phyloP scores from a whole-genome alignment of 92 coral and sea anemone genomes.

The Siderastrea radians region DNA sequence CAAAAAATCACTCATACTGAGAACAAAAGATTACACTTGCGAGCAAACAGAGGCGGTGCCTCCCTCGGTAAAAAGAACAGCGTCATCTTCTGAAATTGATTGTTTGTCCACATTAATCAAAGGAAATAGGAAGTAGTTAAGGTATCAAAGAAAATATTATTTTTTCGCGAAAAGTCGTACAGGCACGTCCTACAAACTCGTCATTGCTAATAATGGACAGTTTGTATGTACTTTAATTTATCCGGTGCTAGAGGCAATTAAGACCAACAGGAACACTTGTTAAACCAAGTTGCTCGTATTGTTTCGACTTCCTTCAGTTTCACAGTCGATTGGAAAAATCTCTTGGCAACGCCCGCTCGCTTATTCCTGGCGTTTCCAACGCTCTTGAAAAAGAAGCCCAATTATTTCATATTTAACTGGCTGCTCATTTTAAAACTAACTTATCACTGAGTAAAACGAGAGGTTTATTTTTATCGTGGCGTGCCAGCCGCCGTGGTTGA shows the following conservation, averaged over 20 bases:
- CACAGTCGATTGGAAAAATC: neutral
- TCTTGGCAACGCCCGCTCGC: neutral
- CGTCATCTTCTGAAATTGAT: conserved; percentile 7
- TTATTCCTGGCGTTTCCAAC: neutral
- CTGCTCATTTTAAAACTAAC: conserved; percentile 9
- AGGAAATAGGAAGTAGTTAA: conserved; percentile 36
- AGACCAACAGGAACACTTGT: neutral
- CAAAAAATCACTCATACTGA: conserved; percentile 3
- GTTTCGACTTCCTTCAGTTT: neutral
- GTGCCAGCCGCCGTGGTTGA: conserved; percentile 9
- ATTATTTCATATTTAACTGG: neutral
- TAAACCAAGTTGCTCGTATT: neutral
- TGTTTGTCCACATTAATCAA: neutral
- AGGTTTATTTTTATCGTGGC: conserved; percentile 11
- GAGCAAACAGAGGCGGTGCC: conserved; percentile 4
- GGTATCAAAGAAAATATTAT: neutral
- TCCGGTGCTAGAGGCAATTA: neutral
- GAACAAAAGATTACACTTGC: conserved; percentile 31
- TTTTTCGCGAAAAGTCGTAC: neutral
- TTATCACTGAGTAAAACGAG: conserved; percentile 10
- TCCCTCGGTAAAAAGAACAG: conserved; percentile 4
- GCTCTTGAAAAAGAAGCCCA: neutral
- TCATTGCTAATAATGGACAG: conserved; percentile 1
- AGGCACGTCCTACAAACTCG: conserved; percentile 6
- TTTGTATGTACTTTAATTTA: neutral